These are phyloP conservation scores for Hydractinia echinata DNA, from an alignment of 30 jellyfish, hydroid and myxozoan genomes.

Conservation along the genomic window DNA sequence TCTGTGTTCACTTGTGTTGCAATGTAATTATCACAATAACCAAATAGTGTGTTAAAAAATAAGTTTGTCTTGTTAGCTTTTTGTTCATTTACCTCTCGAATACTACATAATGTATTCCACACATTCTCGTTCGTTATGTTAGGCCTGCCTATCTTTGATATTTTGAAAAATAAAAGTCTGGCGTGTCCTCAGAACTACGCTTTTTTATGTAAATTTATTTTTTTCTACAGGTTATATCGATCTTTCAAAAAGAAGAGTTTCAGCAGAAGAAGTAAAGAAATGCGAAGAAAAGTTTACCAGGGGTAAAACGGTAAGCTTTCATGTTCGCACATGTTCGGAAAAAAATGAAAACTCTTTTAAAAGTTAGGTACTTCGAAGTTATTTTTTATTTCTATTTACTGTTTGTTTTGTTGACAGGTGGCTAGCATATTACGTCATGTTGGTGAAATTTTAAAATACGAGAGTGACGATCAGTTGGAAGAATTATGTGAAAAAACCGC, in stretches of 20 bases:
- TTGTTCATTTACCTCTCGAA: too few species aligned
- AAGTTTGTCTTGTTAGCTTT: too few species aligned
- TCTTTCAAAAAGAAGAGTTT: constrained; percentile 90
- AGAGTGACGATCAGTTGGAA: constrained; percentile 73
- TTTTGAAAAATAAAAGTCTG: too few species aligned
- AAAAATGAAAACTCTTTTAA: neutral
- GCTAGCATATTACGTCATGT: constrained; percentile 86
- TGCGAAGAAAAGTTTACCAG: constrained; percentile 94
- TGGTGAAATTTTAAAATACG: constrained; percentile 74
- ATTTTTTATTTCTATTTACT: neutral
- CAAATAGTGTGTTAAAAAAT: too few species aligned
- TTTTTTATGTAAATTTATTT: neutral
- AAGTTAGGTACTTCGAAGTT: neutral
- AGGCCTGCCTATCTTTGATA: too few species aligned
- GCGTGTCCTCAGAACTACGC: neutral
- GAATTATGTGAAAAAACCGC: constrained; percentile 91
- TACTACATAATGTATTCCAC: too few species aligned
- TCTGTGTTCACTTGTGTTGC: too few species aligned
- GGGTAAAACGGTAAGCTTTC: constrained; percentile 81
- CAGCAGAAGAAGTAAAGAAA: constrained; percentile 95
- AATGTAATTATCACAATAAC: too few species aligned
- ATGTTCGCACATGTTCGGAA: neutral
- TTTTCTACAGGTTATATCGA: constrained; percentile 69
- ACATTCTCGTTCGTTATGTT: too few species aligned
- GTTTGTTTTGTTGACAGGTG: constrained; percentile 50